Evolutionary conservation across 1,140 invertebrate species (phyloP), one percentile per base, ranked within the genome.

Genomic region (Drosophila asahinai): DNA sequence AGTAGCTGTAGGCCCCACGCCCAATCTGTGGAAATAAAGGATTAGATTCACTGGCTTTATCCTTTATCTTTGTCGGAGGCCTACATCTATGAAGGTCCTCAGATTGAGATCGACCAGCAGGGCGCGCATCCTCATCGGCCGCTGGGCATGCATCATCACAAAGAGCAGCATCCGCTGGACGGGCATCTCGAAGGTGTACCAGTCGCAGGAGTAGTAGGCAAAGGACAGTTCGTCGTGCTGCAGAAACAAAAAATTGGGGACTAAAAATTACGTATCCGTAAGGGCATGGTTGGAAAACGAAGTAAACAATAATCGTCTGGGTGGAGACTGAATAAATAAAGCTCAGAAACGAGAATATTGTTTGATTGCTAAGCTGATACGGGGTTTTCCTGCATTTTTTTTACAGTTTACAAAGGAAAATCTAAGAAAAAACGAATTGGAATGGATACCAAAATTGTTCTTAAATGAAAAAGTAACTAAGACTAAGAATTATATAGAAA

Each of bases 1-100:
- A 91, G 62, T 91, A 91, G 58, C 89, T 91, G 55, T 91, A 91
- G 33, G 89, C 90, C 11, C 90, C 89, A 52, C 80, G 76, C 54
- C 89, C 64, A 59, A 91, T 90, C 89, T 91, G 58, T 5, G 57
- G 57, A 55, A 58, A 64, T 48, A 15, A 49, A 8, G 30, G 14
- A 62, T 30, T 38, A 27, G 15, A 38, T 43, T 8, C 12, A 47
- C 17, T 19, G 17, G 14, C 14, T n/a, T 40, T 15, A n/a, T 60
- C 15, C 14, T n/a, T 40, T 15, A n/a, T 55, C 15, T 4, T 9
- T 27, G 8, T 22, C 7, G 11, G 25, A 5, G 9, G 8, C 12
- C 60, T 68, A 91, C 89, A 45, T 91, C 84, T 9, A 91, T 58
- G 60, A 91, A 91, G 11, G 89, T 91, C 42, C 55, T 68, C 43